A percentile compares a stretch with the other conserved stretches of the same genome.
Conservation (phyloP, 2,888 invertebrate species). For the Eupelmus urozonus region DNA sequence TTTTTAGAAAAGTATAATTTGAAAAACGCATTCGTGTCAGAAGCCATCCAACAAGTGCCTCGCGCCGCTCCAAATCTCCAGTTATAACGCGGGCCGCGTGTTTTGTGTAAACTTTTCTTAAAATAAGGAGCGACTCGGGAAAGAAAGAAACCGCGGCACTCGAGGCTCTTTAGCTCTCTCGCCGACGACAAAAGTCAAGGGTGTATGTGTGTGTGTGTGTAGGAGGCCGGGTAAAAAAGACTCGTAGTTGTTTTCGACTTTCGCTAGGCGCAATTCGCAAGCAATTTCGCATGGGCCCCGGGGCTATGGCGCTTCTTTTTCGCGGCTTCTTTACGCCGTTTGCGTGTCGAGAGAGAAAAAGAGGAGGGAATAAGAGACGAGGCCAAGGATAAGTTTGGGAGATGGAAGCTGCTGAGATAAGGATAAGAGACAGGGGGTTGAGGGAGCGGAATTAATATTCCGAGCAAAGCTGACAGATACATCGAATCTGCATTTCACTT, state of each 20-base stretch:
- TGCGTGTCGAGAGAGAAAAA: conserved; percentile 5
- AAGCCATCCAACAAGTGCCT: background rate
- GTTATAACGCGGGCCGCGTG: background rate
- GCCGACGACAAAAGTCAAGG: conserved; percentile 54
- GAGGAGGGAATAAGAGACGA: conserved; percentile 30
- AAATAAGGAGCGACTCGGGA: background rate
- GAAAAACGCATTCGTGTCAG: background rate
- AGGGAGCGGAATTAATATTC: conserved; percentile 74
- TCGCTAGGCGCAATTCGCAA: conserved; percentile 70
- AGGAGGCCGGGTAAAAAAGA: background rate
- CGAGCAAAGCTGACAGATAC: conserved; percentile 76
- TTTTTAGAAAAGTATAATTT: background rate
- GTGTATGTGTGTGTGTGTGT: conserved; percentile 18
- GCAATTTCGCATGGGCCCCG: conserved; percentile 72
- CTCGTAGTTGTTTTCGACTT: conserved; percentile 39
- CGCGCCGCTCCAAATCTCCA: background rate
- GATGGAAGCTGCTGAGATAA: conserved; percentile 32
- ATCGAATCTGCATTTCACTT: conserved; percentile 75
- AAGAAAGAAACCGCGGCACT: background rate
- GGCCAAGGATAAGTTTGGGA: conserved; percentile 56
- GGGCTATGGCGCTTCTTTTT: conserved; percentile 62
- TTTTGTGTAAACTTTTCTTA: conserved; percentile 13
- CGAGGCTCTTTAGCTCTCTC: conserved; percentile 39
- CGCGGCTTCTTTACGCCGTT: conserved; percentile 13
- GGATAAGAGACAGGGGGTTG: conserved; percentile 24